A percentile compares a stretch with the other conserved stretches of the same genome.
phyloP scores from a whole-genome alignment of 1,140 invertebrate species.

The Papilio aristodemus region DNA sequence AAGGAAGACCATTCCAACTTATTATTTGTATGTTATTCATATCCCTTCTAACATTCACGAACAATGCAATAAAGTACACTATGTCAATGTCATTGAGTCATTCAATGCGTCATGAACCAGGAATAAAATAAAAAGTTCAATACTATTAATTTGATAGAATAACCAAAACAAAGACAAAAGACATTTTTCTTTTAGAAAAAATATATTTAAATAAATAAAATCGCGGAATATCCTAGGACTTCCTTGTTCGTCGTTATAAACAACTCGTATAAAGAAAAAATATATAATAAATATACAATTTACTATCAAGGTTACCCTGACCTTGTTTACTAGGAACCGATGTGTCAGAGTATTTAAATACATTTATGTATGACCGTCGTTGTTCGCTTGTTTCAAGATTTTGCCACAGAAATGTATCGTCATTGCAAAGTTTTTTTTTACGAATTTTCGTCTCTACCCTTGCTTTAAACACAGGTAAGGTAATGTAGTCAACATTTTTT shows the following conservation, averaged over 20 bases:
- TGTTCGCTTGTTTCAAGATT: conserved; percentile 30
- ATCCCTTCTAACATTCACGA: not conserved
- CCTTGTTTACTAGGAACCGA: conserved; percentile 76
- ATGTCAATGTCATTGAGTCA: conserved; percentile 21
- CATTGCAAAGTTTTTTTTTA: conserved; percentile 23
- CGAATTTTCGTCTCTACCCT: not conserved
- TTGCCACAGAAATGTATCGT: conserved; percentile 27
- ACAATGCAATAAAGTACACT: not conserved
- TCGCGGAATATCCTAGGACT: conserved; percentile 59
- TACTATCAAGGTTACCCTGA: conserved; percentile 65
- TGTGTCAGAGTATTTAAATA: conserved; percentile 62
- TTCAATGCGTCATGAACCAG: not conserved
- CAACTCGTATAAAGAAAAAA: conserved; percentile 67
- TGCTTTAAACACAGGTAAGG: conserved; percentile 18
- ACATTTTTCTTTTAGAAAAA: not conserved
- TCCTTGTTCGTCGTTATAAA: conserved; percentile 72
- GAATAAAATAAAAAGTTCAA: not conserved
- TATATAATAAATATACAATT: conserved; percentile 68
- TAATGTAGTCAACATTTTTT: not conserved
- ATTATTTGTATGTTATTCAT: not conserved
- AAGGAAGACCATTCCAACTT: not conserved
- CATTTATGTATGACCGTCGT: conserved; percentile 43
- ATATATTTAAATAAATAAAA: conserved; percentile 56
- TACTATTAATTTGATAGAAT: not conserved
- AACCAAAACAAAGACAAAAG: not conserved